Conservation (phyloP, 2,888 invertebrate genomes). For the Habroteleia sp. region DNA sequence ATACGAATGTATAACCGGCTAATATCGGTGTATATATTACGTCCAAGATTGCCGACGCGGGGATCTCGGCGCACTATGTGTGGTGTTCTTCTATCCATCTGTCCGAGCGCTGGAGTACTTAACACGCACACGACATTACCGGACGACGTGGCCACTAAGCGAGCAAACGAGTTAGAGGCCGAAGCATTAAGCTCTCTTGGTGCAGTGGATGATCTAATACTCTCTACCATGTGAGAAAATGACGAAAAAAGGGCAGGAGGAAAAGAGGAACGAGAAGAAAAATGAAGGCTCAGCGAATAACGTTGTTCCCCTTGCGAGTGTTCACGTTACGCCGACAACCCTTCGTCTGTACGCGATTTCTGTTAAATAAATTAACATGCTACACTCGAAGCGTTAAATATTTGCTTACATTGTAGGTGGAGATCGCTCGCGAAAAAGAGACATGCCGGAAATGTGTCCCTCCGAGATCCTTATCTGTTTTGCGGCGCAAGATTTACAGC, state of each 20-base stretch:
- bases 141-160: constrained; percentile 46
- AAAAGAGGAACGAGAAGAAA: too few species aligned
- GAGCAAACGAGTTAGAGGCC: constrained; percentile 54
- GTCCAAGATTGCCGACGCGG: not conserved
- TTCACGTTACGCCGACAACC: constrained; percentile 40
- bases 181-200: constrained; percentile 28
- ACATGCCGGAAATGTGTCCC: constrained; percentile 49
- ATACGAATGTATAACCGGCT: constrained; percentile 17
- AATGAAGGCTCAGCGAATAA: too few species aligned
- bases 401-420: constrained; percentile 52
- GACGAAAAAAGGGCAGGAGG: constrained; percentile 5
- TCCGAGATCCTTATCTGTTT: constrained; percentile 37
- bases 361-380: constrained; percentile 49
- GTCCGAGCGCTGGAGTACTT: constrained; percentile 32
- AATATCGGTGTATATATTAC: constrained; percentile 36
- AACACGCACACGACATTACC: constrained; percentile 51
- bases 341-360: constrained; percentile 19
- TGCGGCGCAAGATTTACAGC: constrained; percentile 32
- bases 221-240: constrained; percentile 20
- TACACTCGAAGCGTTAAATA: constrained; percentile 30
- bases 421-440: constrained; percentile 40
- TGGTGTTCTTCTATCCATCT: constrained; percentile 23
- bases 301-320: constrained; percentile 33
- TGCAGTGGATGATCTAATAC: constrained; percentile 47
- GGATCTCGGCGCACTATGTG: constrained; percentile 10